Evolutionary conservation across 2,113 vertebrate genomes (phyloP).

Genomic region (Meriones unguiculatus): DNA sequence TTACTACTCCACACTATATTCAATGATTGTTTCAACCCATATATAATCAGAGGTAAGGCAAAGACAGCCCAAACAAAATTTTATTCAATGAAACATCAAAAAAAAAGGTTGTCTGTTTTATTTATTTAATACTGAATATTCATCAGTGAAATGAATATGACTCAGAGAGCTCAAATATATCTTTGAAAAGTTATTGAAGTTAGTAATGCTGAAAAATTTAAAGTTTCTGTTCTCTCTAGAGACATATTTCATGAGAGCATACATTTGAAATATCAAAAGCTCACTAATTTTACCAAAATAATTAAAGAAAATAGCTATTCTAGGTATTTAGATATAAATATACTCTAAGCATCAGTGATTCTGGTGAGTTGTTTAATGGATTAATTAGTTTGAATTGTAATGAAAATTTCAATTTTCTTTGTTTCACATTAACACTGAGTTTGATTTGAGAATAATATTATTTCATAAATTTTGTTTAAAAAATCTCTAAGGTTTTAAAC

Average conservation of each 20-base stretch:
- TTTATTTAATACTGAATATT: neutral
- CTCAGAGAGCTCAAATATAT: neutral
- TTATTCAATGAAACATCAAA: neutral
- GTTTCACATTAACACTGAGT: neutral
- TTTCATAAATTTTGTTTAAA: neutral
- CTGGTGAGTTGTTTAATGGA: neutral
- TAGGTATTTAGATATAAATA: neutral
- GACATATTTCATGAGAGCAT: neutral
- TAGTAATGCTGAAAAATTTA: neutral
- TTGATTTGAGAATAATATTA: neutral
- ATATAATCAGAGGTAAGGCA: neutral
- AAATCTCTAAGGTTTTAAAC: rapidly evolving
- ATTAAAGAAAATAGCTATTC: neutral
- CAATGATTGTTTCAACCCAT: neutral
- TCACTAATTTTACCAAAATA: neutral
- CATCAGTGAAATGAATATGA: neutral
- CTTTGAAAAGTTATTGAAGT: neutral
- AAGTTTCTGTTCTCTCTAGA: neutral
- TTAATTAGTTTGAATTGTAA: neutral
- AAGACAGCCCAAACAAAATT: neutral
- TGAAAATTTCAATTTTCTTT: neutral
- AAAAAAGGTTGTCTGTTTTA: neutral
- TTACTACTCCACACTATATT: neutral
- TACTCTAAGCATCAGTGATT: neutral
- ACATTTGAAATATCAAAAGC: neutral